Base-by-base conservation (phyloP, 2,888 invertebrate genomes). In the Polymixis lichenea region DNA sequence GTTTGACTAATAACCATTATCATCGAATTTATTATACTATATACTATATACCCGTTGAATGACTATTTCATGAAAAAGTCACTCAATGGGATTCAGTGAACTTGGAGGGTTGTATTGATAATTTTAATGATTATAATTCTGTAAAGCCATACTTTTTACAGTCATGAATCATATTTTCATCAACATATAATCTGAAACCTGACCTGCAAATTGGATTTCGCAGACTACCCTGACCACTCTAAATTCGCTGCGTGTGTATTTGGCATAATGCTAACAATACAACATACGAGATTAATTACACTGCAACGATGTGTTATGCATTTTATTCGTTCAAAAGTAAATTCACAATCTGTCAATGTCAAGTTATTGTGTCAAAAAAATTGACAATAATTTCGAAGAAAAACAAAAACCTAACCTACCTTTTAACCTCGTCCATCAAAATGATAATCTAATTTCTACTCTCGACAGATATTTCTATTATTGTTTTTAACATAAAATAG, bases 401-500 rank as follows among this genome's bases (percentile, higher is more conserved):
- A 56, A 78, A 78, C 73, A 78, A 58, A 58, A 32, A 15, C 25
- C 38, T 78, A 77, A 51, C 61, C 38, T 56, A 17, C 2, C 0
- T 38, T 38, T 6, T 70, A 53, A 78, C 61, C 55, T 62, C 22
- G 43, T 49, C 28, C 9, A n/a, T 38, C 32, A 8, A 38, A 43
- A 3, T n/a, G 15, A 13, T 46, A 46, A 19, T 32, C 8, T 11
- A 38, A 25, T 53, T 56, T 55, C 17, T 28, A 53, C 38, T 9
- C 0, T 11, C 15, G 17, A 43, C 51, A 32, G 8, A 51, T 43
- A 78, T 17, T 55, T 62, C 6, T 13, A 28, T 6, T 51, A 62
- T 51, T 46, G 3, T 53, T 67, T 28, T 0, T 11, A 32, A 46
- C 7, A 7, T 25, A 11, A 15, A 43, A 22, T 22, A 43, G 17